Percentiles rank a stretch among this genome's conserved stretches.
These are phyloP conservation scores for Brachionus rubens DNA, from an alignment of 1,140 invertebrate genomes.

Conservation along the genomic window DNA sequence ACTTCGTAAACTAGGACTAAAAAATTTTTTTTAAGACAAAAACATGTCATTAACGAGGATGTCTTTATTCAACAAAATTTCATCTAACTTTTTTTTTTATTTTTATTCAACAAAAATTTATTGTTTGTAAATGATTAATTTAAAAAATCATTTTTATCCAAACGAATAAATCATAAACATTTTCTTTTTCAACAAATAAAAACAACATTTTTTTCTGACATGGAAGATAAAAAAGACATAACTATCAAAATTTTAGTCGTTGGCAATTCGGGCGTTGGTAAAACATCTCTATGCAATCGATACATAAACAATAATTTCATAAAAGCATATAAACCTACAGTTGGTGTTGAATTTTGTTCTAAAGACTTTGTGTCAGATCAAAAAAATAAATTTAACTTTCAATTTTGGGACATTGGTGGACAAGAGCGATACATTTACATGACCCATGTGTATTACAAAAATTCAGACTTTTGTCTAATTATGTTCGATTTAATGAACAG, in stretches of 20 bases:
- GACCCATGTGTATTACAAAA: slow-evolving; percentile 46
- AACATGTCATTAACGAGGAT: no score
- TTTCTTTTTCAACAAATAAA: background rate
- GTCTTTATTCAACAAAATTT: no score
- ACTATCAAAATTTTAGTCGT: slow-evolving; percentile 38
- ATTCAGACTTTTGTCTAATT: slow-evolving; percentile 43
- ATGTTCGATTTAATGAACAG: slow-evolving; percentile 44
- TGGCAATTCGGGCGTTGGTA: slow-evolving; percentile 41
- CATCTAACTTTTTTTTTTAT: no score
- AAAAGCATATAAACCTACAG: slow-evolving; percentile 27
- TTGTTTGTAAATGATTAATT: slow-evolving; percentile 36
- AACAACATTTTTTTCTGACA: background rate
- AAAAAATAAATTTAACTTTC: slow-evolving; percentile 40
- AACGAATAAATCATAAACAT: background rate
- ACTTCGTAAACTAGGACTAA: no score
- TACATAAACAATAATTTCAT: slow-evolving; percentile 29
- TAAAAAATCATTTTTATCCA: background rate
- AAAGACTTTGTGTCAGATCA: slow-evolving; percentile 20
- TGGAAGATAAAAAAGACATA: slow-evolving; percentile 19
- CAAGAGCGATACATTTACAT: slow-evolving; percentile 46
- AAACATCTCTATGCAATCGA: slow-evolving; percentile 41
- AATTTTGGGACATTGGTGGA: slow-evolving; percentile 46
- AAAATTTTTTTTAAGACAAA: no score
- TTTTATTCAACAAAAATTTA: no score
- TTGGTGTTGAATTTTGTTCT: slow-evolving; percentile 38